Percentiles rank a stretch among this genome's conserved stretches.
Conservation (phyloP, 2,113 vertebrate species). For the Zosterops hypoxanthus region DNA sequence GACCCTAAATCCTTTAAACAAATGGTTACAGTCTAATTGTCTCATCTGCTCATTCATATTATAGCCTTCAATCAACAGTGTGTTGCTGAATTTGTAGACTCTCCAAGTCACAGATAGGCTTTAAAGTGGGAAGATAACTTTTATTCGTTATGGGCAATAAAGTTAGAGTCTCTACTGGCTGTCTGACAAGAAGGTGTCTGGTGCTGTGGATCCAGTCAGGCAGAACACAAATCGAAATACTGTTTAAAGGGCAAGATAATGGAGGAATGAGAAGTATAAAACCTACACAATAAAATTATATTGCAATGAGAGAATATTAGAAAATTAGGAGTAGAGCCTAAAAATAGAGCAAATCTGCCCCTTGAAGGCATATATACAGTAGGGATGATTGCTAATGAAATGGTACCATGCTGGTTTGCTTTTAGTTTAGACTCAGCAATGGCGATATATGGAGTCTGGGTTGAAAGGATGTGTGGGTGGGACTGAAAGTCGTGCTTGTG, state of each 20-base stretch:
- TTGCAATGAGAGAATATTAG: conserved; percentile 57
- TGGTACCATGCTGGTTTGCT: background rate
- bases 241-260: conserved; percentile 69
- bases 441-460: rapidly evolving
- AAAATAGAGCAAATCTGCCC: background rate
- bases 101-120: conserved; percentile 71
- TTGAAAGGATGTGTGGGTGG: background rate
- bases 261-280: conserved; percentile 41
- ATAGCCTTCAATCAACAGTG: conserved; percentile 56
- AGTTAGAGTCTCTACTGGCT: conserved; percentile 67
- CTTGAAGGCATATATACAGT: background rate
- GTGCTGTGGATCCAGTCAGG: conserved; percentile 59
- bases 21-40: conserved; percentile 78
- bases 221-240: conserved; percentile 70
- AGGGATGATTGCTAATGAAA: background rate
- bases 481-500: background rate
- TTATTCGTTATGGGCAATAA: conserved; percentile 78
- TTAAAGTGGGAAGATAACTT: conserved; percentile 75
- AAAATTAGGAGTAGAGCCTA: conserved; percentile 36
- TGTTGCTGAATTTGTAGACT: conserved; percentile 66
- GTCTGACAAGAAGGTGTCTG: conserved; percentile 62
- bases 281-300: conserved; percentile 56
- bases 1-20: conserved; percentile 78
- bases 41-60: conserved; percentile 71
- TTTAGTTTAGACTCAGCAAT: background rate